Evolutionary conservation across 2,888 invertebrate species (phyloP).

Genomic region (Tridacna crocea): DNA sequence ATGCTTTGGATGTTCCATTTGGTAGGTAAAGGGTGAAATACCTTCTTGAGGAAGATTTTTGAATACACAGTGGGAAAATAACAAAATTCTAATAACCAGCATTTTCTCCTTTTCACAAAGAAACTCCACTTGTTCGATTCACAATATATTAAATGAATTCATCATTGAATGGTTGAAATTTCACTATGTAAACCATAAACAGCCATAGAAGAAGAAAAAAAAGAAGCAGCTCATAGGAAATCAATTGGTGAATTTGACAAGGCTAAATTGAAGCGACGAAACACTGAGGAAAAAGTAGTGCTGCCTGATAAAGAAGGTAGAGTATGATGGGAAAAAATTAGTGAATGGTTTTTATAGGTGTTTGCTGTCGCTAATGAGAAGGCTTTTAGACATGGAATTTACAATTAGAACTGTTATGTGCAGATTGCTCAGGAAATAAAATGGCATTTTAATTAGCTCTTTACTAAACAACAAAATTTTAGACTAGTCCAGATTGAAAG

Average conservation of each 20-base stretch:
- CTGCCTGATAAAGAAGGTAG: conserved; percentile 69
- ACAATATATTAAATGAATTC: too few relatives aligned
- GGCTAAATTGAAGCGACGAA: conserved; percentile 60
- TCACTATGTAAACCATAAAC: background rate
- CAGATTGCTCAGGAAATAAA: background rate
- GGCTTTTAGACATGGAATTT: background rate
- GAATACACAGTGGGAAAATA: too few relatives aligned
- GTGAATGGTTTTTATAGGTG: background rate
- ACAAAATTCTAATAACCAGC: too few relatives aligned
- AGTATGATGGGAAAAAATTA: background rate
- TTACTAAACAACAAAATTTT: too few relatives aligned
- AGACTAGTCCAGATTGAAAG: too few relatives aligned
- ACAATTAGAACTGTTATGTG: background rate
- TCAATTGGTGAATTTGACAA: conserved; percentile 66
- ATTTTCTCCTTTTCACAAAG: too few relatives aligned
- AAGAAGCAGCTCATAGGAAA: conserved; percentile 65
- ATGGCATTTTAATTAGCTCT: background rate
- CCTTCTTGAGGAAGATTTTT: too few relatives aligned
- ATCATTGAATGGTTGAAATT: too few relatives aligned
- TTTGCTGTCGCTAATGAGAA: background rate
- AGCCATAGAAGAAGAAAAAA: conserved; percentile 69
- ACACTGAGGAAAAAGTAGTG: conserved; percentile 67
- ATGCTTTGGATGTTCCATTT: too few relatives aligned
- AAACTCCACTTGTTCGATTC: too few relatives aligned
- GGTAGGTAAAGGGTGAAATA: too few relatives aligned